Evolutionary conservation across 2,888 invertebrate species (phyloP).

Genomic region (Tiliacea citrago): DNA sequence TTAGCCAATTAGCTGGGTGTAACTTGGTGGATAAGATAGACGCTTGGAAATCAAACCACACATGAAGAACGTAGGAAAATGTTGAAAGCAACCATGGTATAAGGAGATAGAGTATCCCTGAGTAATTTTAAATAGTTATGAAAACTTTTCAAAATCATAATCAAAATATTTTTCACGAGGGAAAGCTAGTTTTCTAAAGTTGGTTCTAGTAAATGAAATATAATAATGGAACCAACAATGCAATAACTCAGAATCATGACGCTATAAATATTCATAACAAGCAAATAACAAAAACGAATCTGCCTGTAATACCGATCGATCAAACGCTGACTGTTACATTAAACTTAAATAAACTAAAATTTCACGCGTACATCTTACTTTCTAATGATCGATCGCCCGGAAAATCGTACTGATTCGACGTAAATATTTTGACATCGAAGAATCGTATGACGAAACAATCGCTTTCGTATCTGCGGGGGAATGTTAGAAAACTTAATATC

Average conservation of each 20-base stretch:
- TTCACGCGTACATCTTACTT: conserved; percentile 84
- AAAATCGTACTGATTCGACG: conserved; percentile 85
- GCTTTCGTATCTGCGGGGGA: conserved; percentile 81
- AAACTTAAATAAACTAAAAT: conserved; percentile 84
- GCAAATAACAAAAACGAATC: conserved; percentile 63
- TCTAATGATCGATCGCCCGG: conserved; percentile 86
- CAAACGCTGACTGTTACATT: conserved; percentile 70
- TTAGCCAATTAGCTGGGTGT: neutral
- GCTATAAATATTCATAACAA: conserved; percentile 53
- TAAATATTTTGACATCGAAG: conserved; percentile 89
- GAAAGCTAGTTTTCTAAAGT: conserved; percentile 4
- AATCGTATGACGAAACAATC: conserved; percentile 89
- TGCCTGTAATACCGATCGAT: conserved; percentile 62
- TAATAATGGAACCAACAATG: conserved; percentile 29
- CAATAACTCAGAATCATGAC: conserved; percentile 44
- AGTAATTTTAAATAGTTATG: too few relatives aligned
- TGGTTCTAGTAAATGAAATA: conserved; percentile 12
- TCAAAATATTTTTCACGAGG: neutral
- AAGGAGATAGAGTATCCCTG: too few relatives aligned
- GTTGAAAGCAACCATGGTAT: too few relatives aligned
- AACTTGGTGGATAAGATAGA: too few relatives aligned
- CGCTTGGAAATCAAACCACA: too few relatives aligned
- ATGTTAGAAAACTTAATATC: conserved; percentile 83
- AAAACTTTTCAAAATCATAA: too few relatives aligned
- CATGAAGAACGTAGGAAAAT: too few relatives aligned